Percentiles rank a stretch among this genome's conserved stretches.
These are phyloP conservation scores for Rhinolophus sinicus DNA, from an alignment of 2,113 vertebrate species.

Conservation along the genomic window DNA sequence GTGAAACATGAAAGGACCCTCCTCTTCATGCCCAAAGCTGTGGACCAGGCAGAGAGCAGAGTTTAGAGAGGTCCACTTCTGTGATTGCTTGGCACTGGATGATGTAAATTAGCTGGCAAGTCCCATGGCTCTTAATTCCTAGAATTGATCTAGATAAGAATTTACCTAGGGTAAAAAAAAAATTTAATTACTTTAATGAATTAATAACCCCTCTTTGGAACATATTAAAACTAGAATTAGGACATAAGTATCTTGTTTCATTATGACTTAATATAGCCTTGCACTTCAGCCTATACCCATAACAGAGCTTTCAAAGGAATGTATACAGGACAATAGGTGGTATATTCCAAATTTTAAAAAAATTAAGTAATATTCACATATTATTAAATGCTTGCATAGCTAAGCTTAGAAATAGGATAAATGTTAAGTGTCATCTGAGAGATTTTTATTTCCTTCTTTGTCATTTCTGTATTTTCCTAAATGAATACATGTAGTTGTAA, in stretches of 20 bases:
- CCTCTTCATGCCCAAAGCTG: not conserved
- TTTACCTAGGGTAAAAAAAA: not conserved
- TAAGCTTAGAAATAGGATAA: not conserved
- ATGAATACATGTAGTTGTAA: not conserved
- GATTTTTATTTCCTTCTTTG: conserved; percentile 48
- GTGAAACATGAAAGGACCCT: not conserved
- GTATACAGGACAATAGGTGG: not conserved
- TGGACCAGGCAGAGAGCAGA: not conserved
- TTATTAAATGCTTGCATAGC: not conserved
- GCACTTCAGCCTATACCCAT: not conserved
- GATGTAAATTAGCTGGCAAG: not conserved
- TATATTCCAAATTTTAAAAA: not conserved
- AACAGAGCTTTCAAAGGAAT: not conserved
- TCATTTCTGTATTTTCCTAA: conserved; percentile 6
- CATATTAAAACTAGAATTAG: not conserved
- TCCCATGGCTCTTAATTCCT: not conserved
- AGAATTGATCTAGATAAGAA: conserved; percentile 44
- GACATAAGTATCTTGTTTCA: not conserved
- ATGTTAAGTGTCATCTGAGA: not conserved
- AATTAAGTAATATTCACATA: not conserved
- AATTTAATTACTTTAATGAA: conserved; percentile 30
- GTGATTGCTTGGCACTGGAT: not conserved
- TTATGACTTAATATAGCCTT: not conserved
- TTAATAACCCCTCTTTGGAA: not conserved
- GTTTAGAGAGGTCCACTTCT: not conserved